Conservation (phyloP, 1,140 invertebrate genomes). For the Himalopsyche phryganea region DNA sequence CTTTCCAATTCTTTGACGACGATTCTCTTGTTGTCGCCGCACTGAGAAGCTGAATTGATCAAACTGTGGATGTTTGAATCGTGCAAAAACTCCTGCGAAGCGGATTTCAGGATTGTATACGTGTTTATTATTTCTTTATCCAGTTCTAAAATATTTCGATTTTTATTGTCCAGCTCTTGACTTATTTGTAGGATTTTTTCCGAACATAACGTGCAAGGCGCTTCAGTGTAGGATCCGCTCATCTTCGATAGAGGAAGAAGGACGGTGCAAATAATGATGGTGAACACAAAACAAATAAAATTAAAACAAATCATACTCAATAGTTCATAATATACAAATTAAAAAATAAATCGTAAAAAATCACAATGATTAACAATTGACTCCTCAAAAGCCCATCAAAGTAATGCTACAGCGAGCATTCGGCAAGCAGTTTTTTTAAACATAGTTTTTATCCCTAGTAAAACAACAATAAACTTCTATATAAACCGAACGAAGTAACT, state of each 20-base stretch:
- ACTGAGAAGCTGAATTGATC: neutral
- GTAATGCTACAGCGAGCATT: neutral
- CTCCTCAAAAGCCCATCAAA: neutral
- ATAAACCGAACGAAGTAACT: conserved; percentile 6
- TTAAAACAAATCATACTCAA: conserved; percentile 9
- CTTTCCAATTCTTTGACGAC: conserved; percentile 17
- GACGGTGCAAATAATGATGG: conserved; percentile 6
- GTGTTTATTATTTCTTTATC: conserved; percentile 23
- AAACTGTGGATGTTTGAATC: neutral
- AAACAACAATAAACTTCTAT: conserved; percentile 4
- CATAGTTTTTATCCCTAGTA: neutral
- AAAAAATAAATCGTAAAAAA: too few species aligned
- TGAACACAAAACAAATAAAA: conserved; percentile 15
- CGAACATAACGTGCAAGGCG: conserved; percentile 7
- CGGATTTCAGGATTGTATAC: conserved; percentile 19
- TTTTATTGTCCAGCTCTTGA: conserved; percentile 33
- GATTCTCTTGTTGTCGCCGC: conserved; percentile 8
- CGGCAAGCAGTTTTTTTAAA: neutral
- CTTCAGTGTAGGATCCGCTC: conserved; percentile 11
- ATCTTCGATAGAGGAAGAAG: conserved; percentile 7
- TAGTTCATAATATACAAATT: conserved; percentile 4
- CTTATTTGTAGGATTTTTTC: conserved; percentile 24
- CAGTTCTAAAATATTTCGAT: conserved; percentile 20
- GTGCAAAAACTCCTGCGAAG: neutral
- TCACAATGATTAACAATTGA: neutral